These are phyloP conservation scores for Ficedula albicollis DNA, from an alignment of 2,797 vertebrate genomes.

Conservation along the genomic window DNA sequence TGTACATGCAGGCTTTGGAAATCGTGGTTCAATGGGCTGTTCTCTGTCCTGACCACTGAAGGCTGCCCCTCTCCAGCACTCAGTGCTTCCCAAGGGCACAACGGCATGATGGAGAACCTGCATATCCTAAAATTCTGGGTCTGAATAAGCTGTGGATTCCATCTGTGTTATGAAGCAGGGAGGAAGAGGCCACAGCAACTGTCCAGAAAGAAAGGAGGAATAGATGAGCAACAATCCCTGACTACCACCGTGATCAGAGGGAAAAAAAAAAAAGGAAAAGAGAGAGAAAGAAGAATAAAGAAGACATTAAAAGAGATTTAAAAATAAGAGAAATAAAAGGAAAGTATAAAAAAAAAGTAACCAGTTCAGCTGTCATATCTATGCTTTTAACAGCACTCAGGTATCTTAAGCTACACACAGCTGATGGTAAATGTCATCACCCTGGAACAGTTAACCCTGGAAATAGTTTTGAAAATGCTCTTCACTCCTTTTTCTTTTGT, in stretches of 20 bases:
- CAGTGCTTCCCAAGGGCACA: not conserved
- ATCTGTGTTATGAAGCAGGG: not conserved
- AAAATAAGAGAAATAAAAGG: not conserved
- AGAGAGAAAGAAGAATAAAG: not conserved
- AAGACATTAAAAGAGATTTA: not conserved
- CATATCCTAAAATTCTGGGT: not conserved
- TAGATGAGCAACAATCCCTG: not conserved
- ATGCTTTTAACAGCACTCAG: not conserved
- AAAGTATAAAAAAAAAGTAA: not conserved
- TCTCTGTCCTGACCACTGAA: not conserved
- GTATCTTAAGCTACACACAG: not conserved
- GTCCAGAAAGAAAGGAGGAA: not conserved
- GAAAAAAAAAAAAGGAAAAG: not conserved
- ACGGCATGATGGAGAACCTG: not conserved
- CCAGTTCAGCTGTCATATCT: not conserved
- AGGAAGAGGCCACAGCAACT: not conserved
- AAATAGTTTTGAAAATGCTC: not conserved
- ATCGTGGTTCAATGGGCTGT: not conserved
- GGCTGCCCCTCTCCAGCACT: not conserved
- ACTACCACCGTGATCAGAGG: not conserved
- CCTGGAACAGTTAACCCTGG: not conserved
- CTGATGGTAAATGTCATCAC: not conserved
- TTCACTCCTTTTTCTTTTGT: not conserved
- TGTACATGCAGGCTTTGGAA: not conserved
- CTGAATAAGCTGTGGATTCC: not conserved